Base-by-base conservation (phyloP, 2,113 vertebrate species). In the Anseranas semipalmata region DNA sequence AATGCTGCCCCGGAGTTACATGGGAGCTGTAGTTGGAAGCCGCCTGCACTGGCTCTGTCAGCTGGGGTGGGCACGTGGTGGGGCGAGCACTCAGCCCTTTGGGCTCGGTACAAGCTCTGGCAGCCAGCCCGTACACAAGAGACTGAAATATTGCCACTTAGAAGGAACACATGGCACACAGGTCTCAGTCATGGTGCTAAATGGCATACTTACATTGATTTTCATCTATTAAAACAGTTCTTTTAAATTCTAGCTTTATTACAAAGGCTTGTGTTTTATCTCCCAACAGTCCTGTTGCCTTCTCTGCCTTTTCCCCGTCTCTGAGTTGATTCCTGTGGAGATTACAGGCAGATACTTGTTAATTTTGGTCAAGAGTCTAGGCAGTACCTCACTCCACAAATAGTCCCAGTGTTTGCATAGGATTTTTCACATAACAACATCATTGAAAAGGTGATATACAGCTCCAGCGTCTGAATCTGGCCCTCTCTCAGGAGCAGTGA, bases 31-130 rank as follows among this genome's bases (percentile, higher is more conserved):
- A 43, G 52, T 27, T 89, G 68, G 56, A 89, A 87, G 43, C 43
- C 22, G 5, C 22, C n/a, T n/a, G n/a, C n/a, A n/a, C n/a, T n/a
- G n/a, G n/a, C n/a, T n/a, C n/a, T n/a, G n/a, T n/a, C n/a, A n/a
- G n/a, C n/a, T 1, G 7, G 20, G 14, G 2, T 59, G 1, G 12
- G 3, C 1, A 1, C 10, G 25, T 0, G 0, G 11, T 45, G 27
- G 10, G 45, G 22, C 41, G n/a, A 71, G 19, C 0, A 0, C 27
- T 70, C 35, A 76, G 6, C 4, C 22, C 15, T 2, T 22, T 11
- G 4, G 7, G 11, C 20, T 50, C 32, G 28, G 7, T 33, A 28
- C n/a, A 37, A 78, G 27, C 11, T 22, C 15, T 63, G 8, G 32
- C 41, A 87, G 19, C 5, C n/a, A 46, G 12, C 15, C 60, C 1